Conservation (phyloP, 2,797 vertebrate species). For the Neosalanx taihuensis region DNA sequence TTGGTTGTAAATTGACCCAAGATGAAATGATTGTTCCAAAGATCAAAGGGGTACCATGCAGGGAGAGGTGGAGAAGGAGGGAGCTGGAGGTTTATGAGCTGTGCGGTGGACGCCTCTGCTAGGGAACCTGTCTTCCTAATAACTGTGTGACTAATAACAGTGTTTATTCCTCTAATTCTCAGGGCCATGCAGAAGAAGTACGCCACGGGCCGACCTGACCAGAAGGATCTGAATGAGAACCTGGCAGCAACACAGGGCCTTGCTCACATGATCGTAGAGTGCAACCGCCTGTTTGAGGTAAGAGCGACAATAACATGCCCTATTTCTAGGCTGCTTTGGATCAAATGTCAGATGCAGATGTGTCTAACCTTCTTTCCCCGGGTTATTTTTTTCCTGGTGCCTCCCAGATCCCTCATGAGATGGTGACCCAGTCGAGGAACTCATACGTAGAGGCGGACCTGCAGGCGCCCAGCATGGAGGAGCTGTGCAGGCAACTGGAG, state of each 20-base stretch:
- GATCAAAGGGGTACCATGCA: slow-evolving; percentile 53
- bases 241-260: slow-evolving; percentile 95
- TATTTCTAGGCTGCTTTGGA: too few relatives aligned
- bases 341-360: too few relatives aligned
- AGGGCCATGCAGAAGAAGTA: slow-evolving; percentile 98
- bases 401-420: slow-evolving; percentile 88
- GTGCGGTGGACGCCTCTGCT: slow-evolving; percentile 37
- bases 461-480: slow-evolving; percentile 83
- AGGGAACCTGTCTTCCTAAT: not conserved
- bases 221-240: slow-evolving; percentile 98
- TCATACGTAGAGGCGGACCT: slow-evolving; percentile 90
- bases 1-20: slow-evolving; percentile 53
- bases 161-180: slow-evolving; percentile 18
- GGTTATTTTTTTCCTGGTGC: slow-evolving; percentile 27
- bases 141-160: slow-evolving; percentile 14
- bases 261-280: slow-evolving; percentile 97
- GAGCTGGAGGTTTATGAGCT: slow-evolving; percentile 48
- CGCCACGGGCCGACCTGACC: slow-evolving; percentile 93
- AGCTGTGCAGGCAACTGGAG: slow-evolving; percentile 85
- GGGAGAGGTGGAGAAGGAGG: slow-evolving; percentile 25
- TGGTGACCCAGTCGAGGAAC: slow-evolving; percentile 90
- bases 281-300: slow-evolving; percentile 95
- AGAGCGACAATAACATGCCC: slow-evolving; percentile 6
- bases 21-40: slow-evolving; percentile 50
- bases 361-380: slow-evolving; percentile 1